Conservation (phyloP, 2,113 vertebrate genomes). For the Colius striatus region DNA sequence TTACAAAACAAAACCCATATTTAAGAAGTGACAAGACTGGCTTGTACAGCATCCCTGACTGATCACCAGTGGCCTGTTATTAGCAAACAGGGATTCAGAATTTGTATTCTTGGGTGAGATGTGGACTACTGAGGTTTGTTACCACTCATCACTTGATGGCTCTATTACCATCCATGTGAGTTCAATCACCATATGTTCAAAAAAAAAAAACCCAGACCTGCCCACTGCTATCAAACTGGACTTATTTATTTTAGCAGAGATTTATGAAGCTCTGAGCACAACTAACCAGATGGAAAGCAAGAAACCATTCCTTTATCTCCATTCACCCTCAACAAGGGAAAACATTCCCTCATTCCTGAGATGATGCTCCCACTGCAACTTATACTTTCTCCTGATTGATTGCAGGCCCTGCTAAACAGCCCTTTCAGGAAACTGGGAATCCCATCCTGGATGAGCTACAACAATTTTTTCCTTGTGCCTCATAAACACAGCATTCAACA, state of each 20-base stretch:
- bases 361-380: neutral
- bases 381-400: neutral
- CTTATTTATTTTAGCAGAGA: neutral
- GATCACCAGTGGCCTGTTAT: neutral
- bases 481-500: neutral
- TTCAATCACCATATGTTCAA: neutral
- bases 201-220: neutral
- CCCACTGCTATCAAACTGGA: neutral
- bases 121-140: neutral
- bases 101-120: neutral
- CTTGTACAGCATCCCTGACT: neutral
- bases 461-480: neutral
- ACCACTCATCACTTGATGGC: neutral
- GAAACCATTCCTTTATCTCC: neutral
- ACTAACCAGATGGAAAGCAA: neutral
- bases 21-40: neutral
- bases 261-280: constrained; percentile 19
- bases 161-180: neutral
- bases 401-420: neutral
- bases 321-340: neutral
- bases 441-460: neutral
- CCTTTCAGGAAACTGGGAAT: constrained; percentile 31
- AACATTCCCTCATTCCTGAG: neutral
- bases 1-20: neutral
- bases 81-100: neutral